Evolutionary conservation across 2,113 vertebrate genomes (phyloP), one percentile per base, ranked within the genome.

Genomic region (Crotalus horridus): DNA sequence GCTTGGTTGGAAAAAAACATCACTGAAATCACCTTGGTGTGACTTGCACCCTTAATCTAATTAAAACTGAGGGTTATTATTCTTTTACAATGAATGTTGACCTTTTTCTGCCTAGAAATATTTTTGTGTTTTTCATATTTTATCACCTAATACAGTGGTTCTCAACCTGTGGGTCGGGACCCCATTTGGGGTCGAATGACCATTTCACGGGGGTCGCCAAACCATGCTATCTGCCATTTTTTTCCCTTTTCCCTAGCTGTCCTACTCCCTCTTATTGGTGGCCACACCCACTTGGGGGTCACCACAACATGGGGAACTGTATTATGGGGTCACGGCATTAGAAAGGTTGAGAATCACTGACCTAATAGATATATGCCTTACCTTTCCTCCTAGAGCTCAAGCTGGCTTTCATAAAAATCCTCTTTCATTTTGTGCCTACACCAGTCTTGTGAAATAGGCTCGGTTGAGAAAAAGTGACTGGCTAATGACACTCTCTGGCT

Each of bases 1-100:
- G 20, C 74, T 69, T 88, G 33, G 0, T 6, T 15, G 90, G 91
- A 33, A 93, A 69, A 69, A 59, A 59, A n/a, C 64, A 33, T 87
- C 48, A 56, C 89, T 92, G 96, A 97, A 98, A 96, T 94, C 97
- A 98, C 93, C 96, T 96, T 97, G 97, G 96, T 97, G 96, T 89
- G 91, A 56, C 23, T 9, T 54, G 2, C 46, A 91, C 33, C 23
- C 59, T 24, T 54, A 85, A 74, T 3, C 54, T 69, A 88, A 29
- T 90, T 89, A 53, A 89, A 56, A 81, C 0, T 24, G 48, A 91
- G 54, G 26, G 54, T 56, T 58, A 91, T 54, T 93, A 91, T 89
- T 29, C 1, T 24, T 33, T 81, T 43, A 81, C 33, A 39, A 39
- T 20, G 2, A 81, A 8, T 89, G 93, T 20, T 21, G 43, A 26